Base-by-base conservation (phyloP, 2,113 vertebrate species). In the Gallinago paraguaiae region DNA sequence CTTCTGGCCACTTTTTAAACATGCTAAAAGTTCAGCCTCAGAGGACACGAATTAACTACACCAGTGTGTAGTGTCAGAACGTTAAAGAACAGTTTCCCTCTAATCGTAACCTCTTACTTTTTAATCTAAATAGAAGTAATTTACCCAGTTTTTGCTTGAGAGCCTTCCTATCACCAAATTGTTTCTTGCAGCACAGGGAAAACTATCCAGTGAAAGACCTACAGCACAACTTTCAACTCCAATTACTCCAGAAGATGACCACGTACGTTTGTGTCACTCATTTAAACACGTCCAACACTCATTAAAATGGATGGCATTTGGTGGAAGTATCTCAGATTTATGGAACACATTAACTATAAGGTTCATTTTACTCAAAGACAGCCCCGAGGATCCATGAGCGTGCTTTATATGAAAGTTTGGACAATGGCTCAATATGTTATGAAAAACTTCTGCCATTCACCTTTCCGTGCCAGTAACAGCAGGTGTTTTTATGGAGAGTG, bases 401-500 rank as follows among this genome's bases (percentile, higher is more conserved):
- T 8, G 51, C 37, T 80, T 87, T 8, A 67, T 31, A 35, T 37
- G 28, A 48, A 75, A 67, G 17, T 64, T 9, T 51, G 43, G 64
- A 88, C 79, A 86, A 78, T 5, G 10, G 41, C 30, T 93, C 56
- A 70, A 8, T 39, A 77, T 7, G 3, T 65, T 45, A 78, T 30
- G 51, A 88, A 90, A 84, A 95, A 68, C 39, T 76, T 64, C 53
- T 72, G 48, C 57, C 69, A 54, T 71, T 76, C 69, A 68, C 83
- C 67, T 61, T 75, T 59, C 45, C 46, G 37, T 82, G 88, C 77
- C 91, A 94, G 7, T 82, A 92, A 79, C 50, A 94, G 88, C 93
- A 96, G 92, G 92, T 95, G 83, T 84, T 94, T 92, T 88, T 39
- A 92, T 31, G 65, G 72, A 94, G 54, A 92, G 63, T 24, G 74